phyloP scores from a whole-genome alignment of 2,113 vertebrate genomes.

The Xenopus laevis region DNA sequence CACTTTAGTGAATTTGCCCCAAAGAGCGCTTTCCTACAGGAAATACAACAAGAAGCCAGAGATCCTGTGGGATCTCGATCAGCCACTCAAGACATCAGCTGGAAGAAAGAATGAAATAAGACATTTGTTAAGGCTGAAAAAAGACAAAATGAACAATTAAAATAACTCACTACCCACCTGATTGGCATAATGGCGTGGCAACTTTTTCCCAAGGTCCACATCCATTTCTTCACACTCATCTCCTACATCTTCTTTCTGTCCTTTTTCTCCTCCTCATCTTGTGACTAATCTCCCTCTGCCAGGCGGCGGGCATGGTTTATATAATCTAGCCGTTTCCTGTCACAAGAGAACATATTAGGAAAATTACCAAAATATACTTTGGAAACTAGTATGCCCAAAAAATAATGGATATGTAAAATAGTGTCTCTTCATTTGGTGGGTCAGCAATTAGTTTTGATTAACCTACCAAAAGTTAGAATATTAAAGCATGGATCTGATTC shows the following conservation, averaged over 20 bases:
- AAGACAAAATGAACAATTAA: neutral
- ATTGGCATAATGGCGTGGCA: constrained; percentile 89
- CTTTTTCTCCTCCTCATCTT: constrained; percentile 75
- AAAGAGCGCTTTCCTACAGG: constrained; percentile 85
- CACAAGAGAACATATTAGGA: neutral
- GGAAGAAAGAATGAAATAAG: neutral
- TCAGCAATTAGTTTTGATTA: too few relatives aligned
- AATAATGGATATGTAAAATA: too few relatives aligned
- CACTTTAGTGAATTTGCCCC: too few relatives aligned
- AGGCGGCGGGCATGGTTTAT: constrained; percentile 89
- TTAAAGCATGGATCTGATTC: too few relatives aligned
- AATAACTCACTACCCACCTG: constrained; percentile 68
- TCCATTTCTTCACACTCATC: constrained; percentile 83
- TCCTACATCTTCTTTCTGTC: constrained; percentile 59
- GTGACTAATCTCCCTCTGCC: constrained; percentile 90
- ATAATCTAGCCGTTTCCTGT: constrained; percentile 88
- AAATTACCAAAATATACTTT: too few relatives aligned
- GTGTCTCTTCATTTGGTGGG: too few relatives aligned
- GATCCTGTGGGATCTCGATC: constrained; percentile 85
- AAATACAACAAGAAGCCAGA: constrained; percentile 90
- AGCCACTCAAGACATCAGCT: constrained; percentile 98
- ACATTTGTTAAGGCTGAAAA: too few relatives aligned
- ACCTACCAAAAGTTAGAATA: too few relatives aligned
- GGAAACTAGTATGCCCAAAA: too few relatives aligned
- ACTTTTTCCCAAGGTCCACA: constrained; percentile 73